phyloP scores from a whole-genome alignment of 2,113 vertebrate genomes.

The Sigmodon hispidus region DNA sequence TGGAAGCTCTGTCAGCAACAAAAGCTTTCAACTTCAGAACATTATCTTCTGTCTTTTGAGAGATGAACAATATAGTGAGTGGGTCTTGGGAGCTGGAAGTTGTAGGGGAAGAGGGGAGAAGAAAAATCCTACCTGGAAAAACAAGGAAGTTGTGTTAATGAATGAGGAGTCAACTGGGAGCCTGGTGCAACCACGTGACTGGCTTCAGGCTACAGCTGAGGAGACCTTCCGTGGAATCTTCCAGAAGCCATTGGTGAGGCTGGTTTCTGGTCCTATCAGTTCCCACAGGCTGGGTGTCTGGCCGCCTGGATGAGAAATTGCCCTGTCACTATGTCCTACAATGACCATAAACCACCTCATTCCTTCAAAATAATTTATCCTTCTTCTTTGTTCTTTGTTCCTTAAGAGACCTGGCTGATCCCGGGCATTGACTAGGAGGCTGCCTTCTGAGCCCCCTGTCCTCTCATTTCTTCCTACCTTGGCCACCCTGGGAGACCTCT shows the following conservation, averaged over 20 bases:
- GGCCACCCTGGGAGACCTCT: not conserved
- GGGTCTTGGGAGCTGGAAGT: not conserved
- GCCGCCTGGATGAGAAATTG: not conserved
- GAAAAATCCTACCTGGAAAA: not conserved
- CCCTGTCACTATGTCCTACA: not conserved
- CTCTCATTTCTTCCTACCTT: not conserved
- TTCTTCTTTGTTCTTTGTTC: not conserved
- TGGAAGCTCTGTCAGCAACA: not conserved
- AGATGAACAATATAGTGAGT: not conserved
- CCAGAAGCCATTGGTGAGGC: not conserved
- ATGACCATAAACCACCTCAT: not conserved
- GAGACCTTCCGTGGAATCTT: not conserved
- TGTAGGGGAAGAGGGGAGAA: no score
- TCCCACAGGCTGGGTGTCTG: not conserved
- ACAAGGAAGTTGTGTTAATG: not conserved
- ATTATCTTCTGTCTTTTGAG: not conserved
- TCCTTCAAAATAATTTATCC: not conserved
- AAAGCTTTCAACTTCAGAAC: conserved; percentile 26
- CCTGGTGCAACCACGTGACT: not conserved
- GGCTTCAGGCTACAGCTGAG: not conserved
- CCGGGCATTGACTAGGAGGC: not conserved
- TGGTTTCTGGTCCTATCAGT: not conserved
- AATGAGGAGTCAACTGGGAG: not conserved
- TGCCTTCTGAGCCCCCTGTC: not conserved
- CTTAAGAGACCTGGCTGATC: not conserved